These are phyloP conservation scores for Rafetus swinhoei DNA, from an alignment of 2,113 vertebrate genomes.

Conservation along the genomic window DNA sequence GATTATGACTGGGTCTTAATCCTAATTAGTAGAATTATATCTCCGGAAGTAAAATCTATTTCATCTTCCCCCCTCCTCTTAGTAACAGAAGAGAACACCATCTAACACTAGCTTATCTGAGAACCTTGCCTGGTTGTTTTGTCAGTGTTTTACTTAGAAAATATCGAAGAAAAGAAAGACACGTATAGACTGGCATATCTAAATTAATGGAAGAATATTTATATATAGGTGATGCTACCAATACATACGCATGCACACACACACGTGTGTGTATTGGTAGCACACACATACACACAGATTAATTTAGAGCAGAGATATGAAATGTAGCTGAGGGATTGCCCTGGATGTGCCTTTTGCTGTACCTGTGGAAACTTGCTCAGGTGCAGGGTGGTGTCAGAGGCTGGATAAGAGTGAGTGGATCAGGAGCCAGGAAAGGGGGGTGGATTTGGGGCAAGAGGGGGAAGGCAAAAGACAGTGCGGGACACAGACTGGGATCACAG, in stretches of 20 bases:
- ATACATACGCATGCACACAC: too few relatives aligned
- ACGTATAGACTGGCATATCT: not conserved
- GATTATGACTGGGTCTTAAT: not conserved
- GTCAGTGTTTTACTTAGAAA: not conserved
- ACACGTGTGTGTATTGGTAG: too few relatives aligned
- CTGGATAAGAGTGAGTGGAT: not conserved
- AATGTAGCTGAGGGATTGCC: not conserved
- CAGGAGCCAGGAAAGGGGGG: not conserved
- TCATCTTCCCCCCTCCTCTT: not conserved
- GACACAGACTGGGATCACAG: too few relatives aligned
- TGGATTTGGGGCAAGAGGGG: not conserved
- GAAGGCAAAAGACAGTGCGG: not conserved
- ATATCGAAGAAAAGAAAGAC: not conserved
- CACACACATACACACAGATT: not conserved
- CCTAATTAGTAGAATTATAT: not conserved
- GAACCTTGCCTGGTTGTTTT: not conserved
- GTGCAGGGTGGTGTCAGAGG: not conserved
- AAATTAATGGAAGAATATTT: not conserved
- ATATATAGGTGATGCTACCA: not conserved
- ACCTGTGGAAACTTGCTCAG: not conserved
- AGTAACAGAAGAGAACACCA: not conserved
- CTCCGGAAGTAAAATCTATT: not conserved
- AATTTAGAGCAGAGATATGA: not conserved
- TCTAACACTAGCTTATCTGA: not conserved
- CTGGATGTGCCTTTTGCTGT: not conserved